Conservation (phyloP, 2,113 vertebrate species). For the Cheilinus undulatus region DNA sequence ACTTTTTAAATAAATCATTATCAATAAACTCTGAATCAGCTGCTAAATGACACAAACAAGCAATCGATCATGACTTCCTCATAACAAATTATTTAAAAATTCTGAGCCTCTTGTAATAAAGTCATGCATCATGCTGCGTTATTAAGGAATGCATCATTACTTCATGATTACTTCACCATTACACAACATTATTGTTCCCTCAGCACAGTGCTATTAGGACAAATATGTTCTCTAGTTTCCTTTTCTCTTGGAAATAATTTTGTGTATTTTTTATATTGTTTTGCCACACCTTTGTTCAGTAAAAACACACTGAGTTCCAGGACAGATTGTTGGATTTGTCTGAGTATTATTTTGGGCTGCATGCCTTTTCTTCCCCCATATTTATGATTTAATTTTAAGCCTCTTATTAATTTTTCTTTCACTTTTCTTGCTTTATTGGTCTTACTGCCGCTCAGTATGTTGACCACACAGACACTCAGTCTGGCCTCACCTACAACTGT, state of each 20-base stretch:
- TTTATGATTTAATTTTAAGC: conserved; percentile 60
- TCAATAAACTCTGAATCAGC: conserved; percentile 46
- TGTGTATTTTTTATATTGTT: conserved; percentile 19
- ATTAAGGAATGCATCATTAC: conserved; percentile 17
- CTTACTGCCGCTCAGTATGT: conserved; percentile 40
- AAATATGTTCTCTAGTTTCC: conserved; percentile 9
- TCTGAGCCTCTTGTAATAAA: conserved; percentile 22
- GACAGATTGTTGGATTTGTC: conserved; percentile 45
- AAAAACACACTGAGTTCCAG: conserved; percentile 28
- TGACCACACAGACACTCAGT: conserved; percentile 30
- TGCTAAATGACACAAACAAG: conserved; percentile 37
- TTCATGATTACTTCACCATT: conserved; percentile 3
- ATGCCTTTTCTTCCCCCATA: conserved; percentile 6
- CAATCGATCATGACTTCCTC: conserved; percentile 47
- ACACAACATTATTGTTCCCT: conserved; percentile 11
- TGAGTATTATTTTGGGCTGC: conserved; percentile 53
- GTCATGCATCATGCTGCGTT: conserved; percentile 25
- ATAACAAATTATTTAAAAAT: conserved; percentile 14
- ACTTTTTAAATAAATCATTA: conserved; percentile 40
- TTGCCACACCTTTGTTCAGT: conserved; percentile 1
- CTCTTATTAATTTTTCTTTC: conserved; percentile 47
- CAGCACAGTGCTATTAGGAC: conserved; percentile 8
- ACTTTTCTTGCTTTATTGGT: conserved; percentile 27
- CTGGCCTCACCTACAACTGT: conserved; percentile 48
- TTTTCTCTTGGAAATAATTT: conserved; percentile 26